A percentile compares a stretch with the other conserved stretches of the same genome.
Evolutionary conservation across 2,797 vertebrate species (phyloP).

Genomic region (Enteromius viviparus): DNA sequence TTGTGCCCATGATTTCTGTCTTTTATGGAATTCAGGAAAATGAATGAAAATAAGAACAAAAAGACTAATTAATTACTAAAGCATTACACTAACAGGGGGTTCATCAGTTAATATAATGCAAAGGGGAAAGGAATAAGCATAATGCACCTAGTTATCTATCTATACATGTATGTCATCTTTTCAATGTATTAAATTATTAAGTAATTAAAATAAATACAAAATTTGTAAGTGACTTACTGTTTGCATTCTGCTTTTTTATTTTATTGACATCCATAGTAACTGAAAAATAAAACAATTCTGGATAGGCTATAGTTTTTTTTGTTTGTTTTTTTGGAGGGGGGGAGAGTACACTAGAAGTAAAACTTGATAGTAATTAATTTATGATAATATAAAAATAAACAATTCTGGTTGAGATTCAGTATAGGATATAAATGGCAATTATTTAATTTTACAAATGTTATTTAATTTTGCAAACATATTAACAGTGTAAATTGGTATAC

Average conservation of each 20-base stretch:
- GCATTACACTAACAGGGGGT: neutral
- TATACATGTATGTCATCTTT: too few relatives aligned
- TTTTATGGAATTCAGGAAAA: neutral
- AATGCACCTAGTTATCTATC: neutral
- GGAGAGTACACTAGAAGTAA: neutral
- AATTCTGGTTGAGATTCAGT: neutral
- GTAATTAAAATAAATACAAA: neutral
- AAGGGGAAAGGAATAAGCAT: neutral
- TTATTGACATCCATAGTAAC: neutral
- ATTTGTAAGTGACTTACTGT: neutral
- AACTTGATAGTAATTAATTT: neutral
- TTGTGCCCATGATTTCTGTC: neutral
- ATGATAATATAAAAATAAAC: neutral
- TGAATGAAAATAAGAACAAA: constrained; percentile 3
- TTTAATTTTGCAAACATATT: neutral
- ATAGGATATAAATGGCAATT: neutral
- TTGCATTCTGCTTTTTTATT: neutral
- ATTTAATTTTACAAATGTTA: neutral
- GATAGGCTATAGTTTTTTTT: neutral
- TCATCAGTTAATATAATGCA: neutral
- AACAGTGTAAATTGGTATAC: neutral
- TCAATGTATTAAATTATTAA: too few relatives aligned
- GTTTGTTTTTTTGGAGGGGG: too few relatives aligned
- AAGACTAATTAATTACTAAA: neutral
- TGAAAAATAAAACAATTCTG: neutral